phyloP scores from a whole-genome alignment of 2,113 vertebrate species.

The Clarias magur region DNA sequence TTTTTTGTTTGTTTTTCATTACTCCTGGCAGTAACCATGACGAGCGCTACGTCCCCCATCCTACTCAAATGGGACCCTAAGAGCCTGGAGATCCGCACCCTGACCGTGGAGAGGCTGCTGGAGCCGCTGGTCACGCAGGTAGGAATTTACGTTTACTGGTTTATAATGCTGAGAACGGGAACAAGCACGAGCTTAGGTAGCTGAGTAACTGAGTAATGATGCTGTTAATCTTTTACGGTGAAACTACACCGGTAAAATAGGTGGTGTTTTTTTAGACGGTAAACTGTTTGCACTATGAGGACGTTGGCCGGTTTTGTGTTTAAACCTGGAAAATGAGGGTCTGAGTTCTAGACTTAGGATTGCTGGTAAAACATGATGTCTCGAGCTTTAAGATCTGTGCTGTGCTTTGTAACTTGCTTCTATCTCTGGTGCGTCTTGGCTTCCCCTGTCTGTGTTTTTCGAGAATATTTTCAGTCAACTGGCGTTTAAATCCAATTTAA shows the following conservation, averaged over 20 bases:
- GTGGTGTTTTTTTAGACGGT: not conserved
- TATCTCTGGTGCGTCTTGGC: not conserved
- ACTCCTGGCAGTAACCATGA: slow-evolving; percentile 73
- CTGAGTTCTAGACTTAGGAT: not conserved
- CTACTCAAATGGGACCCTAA: slow-evolving; percentile 83
- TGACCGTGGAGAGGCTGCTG: slow-evolving; percentile 80
- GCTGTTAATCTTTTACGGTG: not conserved
- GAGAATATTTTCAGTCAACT: not conserved
- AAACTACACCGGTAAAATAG: not conserved
- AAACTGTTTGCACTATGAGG: not conserved
- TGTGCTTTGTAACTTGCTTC: not conserved
- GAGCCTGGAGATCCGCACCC: slow-evolving; percentile 80
- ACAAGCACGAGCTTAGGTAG: not conserved
- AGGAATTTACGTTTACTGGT: slow-evolving; percentile 2
- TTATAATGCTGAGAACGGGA: not conserved
- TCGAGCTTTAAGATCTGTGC: not conserved
- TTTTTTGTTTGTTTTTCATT: not conserved
- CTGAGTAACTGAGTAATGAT: too few relatives aligned
- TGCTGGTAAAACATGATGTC: not conserved
- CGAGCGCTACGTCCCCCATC: slow-evolving; percentile 79
- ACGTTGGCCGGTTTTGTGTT: not conserved
- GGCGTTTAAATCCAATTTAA: not conserved
- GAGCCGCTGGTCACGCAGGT: slow-evolving; percentile 83
- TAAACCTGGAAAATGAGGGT: not conserved
- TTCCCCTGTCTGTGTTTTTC: not conserved